phyloP scores from a whole-genome alignment of 2,113 vertebrate species.

The Gracilinanus agilis region DNA sequence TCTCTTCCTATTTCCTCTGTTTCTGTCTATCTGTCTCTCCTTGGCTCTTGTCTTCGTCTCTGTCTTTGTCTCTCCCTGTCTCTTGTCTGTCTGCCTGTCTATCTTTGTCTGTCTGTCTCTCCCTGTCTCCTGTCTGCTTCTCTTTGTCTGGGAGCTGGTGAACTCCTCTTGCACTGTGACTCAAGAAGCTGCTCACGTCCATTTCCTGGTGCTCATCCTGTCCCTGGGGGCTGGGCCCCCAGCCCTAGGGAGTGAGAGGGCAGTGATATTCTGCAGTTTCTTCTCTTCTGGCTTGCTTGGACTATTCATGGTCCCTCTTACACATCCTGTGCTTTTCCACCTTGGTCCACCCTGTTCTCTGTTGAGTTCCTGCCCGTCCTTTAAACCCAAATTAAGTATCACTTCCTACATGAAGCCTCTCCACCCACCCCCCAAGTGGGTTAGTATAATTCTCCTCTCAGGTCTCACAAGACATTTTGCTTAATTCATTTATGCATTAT shows the following conservation, averaged over 20 bases:
- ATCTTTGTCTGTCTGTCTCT: not conserved
- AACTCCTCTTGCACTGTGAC: not conserved
- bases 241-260: not conserved
- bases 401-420: not conserved
- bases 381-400: not conserved
- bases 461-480: not conserved
- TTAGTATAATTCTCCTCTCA: not conserved
- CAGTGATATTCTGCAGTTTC: not conserved
- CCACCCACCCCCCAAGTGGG: not conserved
- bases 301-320: not conserved
- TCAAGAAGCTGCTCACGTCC: not conserved
- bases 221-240: not conserved
- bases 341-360: not conserved
- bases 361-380: not conserved
- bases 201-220: not conserved
- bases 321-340: rapidly evolving
- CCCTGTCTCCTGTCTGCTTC: not conserved
- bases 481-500: not conserved
- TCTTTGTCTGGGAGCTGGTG: not conserved
- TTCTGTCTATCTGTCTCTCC: not conserved
- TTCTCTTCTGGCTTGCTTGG: not conserved
- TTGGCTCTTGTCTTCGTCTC: no score
- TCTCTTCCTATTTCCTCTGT: not conserved
- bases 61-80: no score
- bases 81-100: no score